Conservation (phyloP, 2,888 invertebrate species). For the Leptopilina syphax region DNA sequence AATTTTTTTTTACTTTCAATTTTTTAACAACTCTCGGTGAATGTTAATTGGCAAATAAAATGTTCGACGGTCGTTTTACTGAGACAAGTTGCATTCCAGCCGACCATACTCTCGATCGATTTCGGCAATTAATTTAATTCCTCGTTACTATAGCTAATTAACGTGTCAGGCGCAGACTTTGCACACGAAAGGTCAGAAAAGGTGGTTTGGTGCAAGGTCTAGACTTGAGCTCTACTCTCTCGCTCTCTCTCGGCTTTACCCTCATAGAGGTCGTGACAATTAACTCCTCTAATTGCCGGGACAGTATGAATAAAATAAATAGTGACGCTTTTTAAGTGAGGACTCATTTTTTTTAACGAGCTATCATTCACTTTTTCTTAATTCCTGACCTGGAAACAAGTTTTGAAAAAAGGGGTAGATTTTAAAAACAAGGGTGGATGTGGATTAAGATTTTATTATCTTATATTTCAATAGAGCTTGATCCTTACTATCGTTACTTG, state of each 20-base stretch:
- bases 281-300: slow-evolving; percentile 57
- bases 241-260: slow-evolving; percentile 48
- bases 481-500: no score
- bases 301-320: slow-evolving; percentile 56
- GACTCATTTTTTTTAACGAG: slow-evolving; percentile 29
- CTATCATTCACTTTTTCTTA: not conserved
- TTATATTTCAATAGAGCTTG: no score
- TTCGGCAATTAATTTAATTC: slow-evolving; percentile 51
- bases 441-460: no score
- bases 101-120: slow-evolving; percentile 38
- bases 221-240: slow-evolving; percentile 49
- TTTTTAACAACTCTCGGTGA: slow-evolving; percentile 8
- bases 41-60: slow-evolving; percentile 37
- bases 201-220: slow-evolving; percentile 52
- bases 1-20: not conserved
- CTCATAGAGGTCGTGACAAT: slow-evolving; percentile 54
- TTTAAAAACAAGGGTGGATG: no score
- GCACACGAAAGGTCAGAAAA: slow-evolving; percentile 50
- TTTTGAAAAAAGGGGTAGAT: not conserved
- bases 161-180: slow-evolving; percentile 55
- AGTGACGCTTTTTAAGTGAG: slow-evolving; percentile 49
- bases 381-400: not conserved
- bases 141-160: slow-evolving; percentile 54
- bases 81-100: slow-evolving; percentile 34
- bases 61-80: slow-evolving; percentile 23